Conservation (phyloP, 2,797 vertebrate species). For the Chelidonichthys spinosus region DNA sequence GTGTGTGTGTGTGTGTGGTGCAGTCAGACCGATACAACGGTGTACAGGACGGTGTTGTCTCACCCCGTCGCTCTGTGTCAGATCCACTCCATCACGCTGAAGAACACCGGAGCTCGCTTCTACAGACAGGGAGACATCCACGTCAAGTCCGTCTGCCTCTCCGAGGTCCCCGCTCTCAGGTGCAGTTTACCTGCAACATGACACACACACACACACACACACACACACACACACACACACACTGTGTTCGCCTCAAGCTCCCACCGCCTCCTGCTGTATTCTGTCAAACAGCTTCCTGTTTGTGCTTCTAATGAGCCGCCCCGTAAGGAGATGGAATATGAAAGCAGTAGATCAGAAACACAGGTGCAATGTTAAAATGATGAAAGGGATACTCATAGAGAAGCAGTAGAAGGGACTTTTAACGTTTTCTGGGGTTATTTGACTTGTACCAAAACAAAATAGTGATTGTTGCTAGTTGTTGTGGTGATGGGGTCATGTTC, state of each 20-base stretch:
- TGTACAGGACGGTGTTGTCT: slow-evolving; percentile 74
- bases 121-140: slow-evolving; percentile 81
- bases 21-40: slow-evolving; percentile 61
- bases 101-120: slow-evolving; percentile 78
- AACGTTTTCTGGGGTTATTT: no score
- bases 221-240: no score
- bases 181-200: slow-evolving; percentile 20
- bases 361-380: no score
- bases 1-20: slow-evolving; percentile 34
- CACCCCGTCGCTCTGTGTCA: slow-evolving; percentile 75
- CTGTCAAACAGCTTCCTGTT: neutral
- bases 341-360: neutral
- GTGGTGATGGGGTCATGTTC: no score
- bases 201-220: neutral
- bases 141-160: slow-evolving; percentile 80
- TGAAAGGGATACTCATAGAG: no score
- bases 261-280: neutral
- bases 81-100: slow-evolving; percentile 77
- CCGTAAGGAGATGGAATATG: slow-evolving; percentile 9
- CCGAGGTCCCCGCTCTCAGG: slow-evolving; percentile 73
- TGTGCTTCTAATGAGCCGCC: slow-evolving; percentile 11
- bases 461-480: no score
- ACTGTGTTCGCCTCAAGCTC: no score
- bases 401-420: no score
- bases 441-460: no score